These are phyloP conservation scores for Dynastes hyllus DNA, from an alignment of 2,888 invertebrate species.

Conservation along the genomic window DNA sequence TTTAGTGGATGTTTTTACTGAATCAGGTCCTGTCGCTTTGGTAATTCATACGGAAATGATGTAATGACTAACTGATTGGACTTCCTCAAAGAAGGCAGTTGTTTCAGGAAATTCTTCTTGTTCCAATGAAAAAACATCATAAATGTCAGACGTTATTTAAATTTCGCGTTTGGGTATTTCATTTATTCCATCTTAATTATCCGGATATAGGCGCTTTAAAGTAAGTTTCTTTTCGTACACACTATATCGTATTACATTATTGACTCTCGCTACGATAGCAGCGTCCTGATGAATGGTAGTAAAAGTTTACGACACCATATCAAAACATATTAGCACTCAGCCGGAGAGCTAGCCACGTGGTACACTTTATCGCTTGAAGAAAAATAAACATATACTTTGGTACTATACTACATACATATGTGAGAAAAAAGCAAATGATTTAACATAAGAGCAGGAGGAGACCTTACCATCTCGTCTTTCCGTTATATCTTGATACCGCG, in stretches of 20 bases:
- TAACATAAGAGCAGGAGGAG: background rate
- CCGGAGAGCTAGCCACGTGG: constrained; percentile 46
- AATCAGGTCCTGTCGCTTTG: too few species aligned
- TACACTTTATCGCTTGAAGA: constrained; percentile 44
- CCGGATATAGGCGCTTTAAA: constrained; percentile 27
- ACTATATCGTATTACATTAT: constrained; percentile 32
- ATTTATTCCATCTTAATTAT: constrained; percentile 33
- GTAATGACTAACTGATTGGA: too few species aligned
- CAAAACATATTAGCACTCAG: constrained; percentile 51
- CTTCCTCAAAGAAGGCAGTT: background rate
- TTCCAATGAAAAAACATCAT: constrained; percentile 3
- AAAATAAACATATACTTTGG: constrained; percentile 40
- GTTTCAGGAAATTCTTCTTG: background rate
- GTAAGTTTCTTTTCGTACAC: constrained; percentile 20
- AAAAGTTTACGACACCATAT: constrained; percentile 49
- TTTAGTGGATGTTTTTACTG: too few species aligned
- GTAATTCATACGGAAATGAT: too few species aligned
- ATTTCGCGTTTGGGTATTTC: constrained; percentile 11
- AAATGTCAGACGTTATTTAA: background rate
- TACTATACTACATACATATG: constrained; percentile 17
- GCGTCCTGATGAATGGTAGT: constrained; percentile 46
- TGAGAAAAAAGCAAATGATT: constrained; percentile 41
- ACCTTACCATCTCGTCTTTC: background rate
- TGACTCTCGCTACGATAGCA: constrained; percentile 43
- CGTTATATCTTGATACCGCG: constrained; percentile 17